phyloP scores from a whole-genome alignment of 2,888 invertebrate genomes.

The Plagodis dolabraria region DNA sequence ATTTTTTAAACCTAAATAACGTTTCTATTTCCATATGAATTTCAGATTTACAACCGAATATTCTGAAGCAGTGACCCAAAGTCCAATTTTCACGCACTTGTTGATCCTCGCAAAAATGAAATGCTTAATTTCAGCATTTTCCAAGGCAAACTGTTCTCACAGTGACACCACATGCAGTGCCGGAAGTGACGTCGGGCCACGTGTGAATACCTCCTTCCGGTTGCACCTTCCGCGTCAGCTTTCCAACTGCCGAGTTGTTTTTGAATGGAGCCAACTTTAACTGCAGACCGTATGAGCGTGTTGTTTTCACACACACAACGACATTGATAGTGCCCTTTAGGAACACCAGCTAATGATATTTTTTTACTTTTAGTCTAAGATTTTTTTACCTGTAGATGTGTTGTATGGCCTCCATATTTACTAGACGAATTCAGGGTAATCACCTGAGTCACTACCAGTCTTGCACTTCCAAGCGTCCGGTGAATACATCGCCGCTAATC shows the following conservation, averaged over 20 bases:
- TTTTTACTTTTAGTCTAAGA: no score
- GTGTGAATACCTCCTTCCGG: constrained; percentile 37
- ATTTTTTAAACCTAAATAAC: background rate
- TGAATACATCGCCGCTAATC: no score
- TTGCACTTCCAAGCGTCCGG: no score
- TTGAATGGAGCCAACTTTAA: constrained; percentile 12
- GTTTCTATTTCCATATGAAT: background rate
- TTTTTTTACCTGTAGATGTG: no score
- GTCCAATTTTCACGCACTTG: constrained; percentile 28
- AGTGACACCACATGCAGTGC: constrained; percentile 27
- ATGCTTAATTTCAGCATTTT: constrained; percentile 20
- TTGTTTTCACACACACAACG: background rate
- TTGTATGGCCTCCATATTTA: no score
- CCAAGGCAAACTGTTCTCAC: constrained; percentile 14
- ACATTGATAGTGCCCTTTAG: no score
- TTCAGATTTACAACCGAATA: constrained; percentile 1
- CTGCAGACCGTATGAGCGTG: constrained; percentile 7
- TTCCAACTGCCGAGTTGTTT: constrained; percentile 11
- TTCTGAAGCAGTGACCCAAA: constrained; percentile 4
- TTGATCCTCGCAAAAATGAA: constrained; percentile 25
- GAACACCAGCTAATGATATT: no score
- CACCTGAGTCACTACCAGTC: no score
- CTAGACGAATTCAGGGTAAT: no score
- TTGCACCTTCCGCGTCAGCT: constrained; percentile 30
- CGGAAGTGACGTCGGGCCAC: constrained; percentile 33